Base-by-base conservation (phyloP, 2,888 invertebrate genomes). In the Polyploca ridens region DNA sequence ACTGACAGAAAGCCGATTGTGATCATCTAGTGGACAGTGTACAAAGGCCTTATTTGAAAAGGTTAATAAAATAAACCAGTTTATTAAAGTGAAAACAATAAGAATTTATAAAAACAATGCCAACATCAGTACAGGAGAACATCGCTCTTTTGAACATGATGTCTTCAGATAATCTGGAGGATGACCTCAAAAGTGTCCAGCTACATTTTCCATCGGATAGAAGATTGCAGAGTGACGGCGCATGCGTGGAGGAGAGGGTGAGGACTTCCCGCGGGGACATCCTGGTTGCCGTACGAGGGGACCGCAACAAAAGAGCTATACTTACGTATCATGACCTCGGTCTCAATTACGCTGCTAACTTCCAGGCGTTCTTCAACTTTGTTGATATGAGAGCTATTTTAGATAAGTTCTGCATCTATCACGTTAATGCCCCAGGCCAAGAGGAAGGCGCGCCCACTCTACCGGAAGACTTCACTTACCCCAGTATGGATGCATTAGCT, bases 241-340 rank as follows among this genome's bases (percentile, higher is more conserved):
- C 93, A 92, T 94, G 93, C 93, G 91, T 91, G 71, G 94, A 94
- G 74, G 97, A 97, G 80, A 96, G 97, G 84, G 97, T 99, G 78
- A 97, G 98, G 89, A 99, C 99, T 63, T 97, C 98, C 85, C 97
- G 97, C 89, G 99, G 99, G 71, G 96, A 97, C 79, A 94, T 99
- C 79, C 96, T 98, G 82, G 99, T 99, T 66, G 98, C 98, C 68
- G 97, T 99, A 78, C 98, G 99, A 90, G 99, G 99, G 71, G 97
- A 98, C 90, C 96, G 97, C 77, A 96, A 95, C 79, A 98, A 98
- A 92, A 98, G 98, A 73, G 98, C 99, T 77, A 98, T 99, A 82
- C 81, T 99, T 84, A 99, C 99, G 75, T 99, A 99, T 94, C 99
- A 99, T 94, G 99, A 99, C 95, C 96, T 99, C 91, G 99, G 99